phyloP scores from a whole-genome alignment of 2,888 invertebrate genomes.

The Drosophila algonquin region DNA sequence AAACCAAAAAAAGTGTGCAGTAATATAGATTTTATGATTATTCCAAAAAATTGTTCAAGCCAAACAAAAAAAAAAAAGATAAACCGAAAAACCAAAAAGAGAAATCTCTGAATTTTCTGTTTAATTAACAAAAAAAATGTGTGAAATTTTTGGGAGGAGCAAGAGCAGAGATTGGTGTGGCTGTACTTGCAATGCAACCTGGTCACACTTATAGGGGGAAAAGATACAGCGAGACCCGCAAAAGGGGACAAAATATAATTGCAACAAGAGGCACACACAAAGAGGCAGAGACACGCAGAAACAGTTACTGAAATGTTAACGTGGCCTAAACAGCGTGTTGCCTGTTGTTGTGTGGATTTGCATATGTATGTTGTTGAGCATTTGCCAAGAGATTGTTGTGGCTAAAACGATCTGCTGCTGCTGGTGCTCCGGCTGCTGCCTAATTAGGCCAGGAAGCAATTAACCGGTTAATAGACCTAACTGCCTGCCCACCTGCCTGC shows the following conservation, averaged over 20 bases:
- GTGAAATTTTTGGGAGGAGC: slow-evolving; percentile 26
- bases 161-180: slow-evolving; percentile 6
- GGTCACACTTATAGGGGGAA: not conserved
- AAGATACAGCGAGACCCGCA: not conserved
- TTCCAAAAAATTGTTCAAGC: slow-evolving; percentile 23
- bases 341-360: slow-evolving; percentile 26
- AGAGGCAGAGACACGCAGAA: slow-evolving; percentile 15
- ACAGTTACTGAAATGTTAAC: slow-evolving; percentile 38
- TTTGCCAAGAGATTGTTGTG: slow-evolving; percentile 18
- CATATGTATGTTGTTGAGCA: slow-evolving; percentile 30
- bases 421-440: slow-evolving; percentile 12
- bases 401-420: slow-evolving; percentile 9
- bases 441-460: slow-evolving; percentile 75
- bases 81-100: slow-evolving; percentile 8
- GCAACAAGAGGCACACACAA: slow-evolving; percentile 11
- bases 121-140: slow-evolving; percentile 27
- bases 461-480: slow-evolving; percentile 59
- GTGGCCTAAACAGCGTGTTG: slow-evolving; percentile 24
- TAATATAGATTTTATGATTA: slow-evolving; percentile 47
- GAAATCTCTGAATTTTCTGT: slow-evolving; percentile 26
- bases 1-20: slow-evolving; percentile 12
- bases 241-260: slow-evolving; percentile 28
- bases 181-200: not conserved
- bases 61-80: slow-evolving; percentile 9
- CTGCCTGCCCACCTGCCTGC: slow-evolving; percentile 22